Evolutionary conservation across 2,888 invertebrate genomes (phyloP).

Genomic region (Parthenolecanium corni): DNA sequence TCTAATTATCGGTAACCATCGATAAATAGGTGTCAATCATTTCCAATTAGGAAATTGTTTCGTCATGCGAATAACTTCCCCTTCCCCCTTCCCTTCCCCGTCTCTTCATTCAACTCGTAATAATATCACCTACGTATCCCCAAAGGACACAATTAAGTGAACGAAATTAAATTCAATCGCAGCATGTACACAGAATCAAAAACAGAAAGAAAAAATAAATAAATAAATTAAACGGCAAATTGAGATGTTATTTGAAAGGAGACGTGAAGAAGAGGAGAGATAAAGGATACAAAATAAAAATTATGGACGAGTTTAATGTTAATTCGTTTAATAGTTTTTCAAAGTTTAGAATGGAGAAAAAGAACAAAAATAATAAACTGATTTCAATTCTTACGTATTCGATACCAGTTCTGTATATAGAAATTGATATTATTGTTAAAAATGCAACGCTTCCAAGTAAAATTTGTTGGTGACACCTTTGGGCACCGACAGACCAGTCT

Average conservation of each 20-base stretch:
- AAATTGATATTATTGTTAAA: neutral
- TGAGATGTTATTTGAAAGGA: neutral
- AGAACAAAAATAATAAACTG: neutral
- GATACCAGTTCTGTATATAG: conserved; percentile 13
- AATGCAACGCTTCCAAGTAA: conserved; percentile 28
- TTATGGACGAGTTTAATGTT: conserved; percentile 16
- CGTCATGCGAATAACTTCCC: too few species aligned
- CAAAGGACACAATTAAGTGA: too few species aligned
- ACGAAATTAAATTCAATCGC: too few species aligned
- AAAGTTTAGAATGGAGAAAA: neutral
- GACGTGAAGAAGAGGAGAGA: neutral
- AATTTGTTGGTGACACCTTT: conserved; percentile 32
- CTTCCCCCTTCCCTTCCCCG: too few species aligned
- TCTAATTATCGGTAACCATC: too few species aligned
- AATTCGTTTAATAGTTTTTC: conserved; percentile 22
- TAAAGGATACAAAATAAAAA: conserved; percentile 5
- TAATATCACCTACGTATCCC: too few species aligned
- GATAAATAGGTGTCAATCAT: too few species aligned
- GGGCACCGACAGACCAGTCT: conserved; percentile 6
- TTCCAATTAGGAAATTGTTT: too few species aligned
- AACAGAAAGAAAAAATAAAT: too few species aligned
- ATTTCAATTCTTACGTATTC: neutral
- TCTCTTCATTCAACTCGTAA: too few species aligned
- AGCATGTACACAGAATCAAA: too few species aligned
- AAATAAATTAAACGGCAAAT: too few species aligned